phyloP scores from a whole-genome alignment of 2,888 invertebrate genomes.

The Eupithecia subfuscata region DNA sequence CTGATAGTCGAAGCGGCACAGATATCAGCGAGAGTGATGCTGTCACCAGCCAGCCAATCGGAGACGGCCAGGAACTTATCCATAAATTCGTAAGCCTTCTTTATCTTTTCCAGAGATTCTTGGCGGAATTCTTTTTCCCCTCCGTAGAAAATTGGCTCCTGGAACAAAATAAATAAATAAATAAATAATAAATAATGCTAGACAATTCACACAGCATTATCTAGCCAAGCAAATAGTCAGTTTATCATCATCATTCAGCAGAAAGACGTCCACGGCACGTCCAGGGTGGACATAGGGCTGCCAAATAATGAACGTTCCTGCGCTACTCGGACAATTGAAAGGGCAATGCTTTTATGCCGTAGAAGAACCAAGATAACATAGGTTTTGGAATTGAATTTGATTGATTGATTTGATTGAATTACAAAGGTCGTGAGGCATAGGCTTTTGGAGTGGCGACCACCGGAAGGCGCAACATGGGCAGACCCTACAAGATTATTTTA shows the following conservation, averaged over 20 bases:
- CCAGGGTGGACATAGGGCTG: not conserved
- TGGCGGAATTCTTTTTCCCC: constrained; percentile 51
- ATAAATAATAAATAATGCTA: too few relatives aligned
- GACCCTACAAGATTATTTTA: not conserved
- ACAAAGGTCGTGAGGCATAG: too few relatives aligned
- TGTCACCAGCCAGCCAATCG: constrained; percentile 83
- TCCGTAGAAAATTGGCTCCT: constrained; percentile 58
- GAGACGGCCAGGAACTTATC: constrained; percentile 78
- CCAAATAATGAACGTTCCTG: not conserved
- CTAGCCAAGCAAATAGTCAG: too few relatives aligned
- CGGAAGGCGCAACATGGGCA: not conserved
- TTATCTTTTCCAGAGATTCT: constrained; percentile 56
- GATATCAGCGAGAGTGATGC: constrained; percentile 85
- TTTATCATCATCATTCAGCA: not conserved
- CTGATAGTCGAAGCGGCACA: constrained; percentile 81
- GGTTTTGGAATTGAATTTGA: not conserved
- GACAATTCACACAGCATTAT: too few relatives aligned
- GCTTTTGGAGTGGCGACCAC: not conserved
- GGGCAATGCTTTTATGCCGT: not conserved
- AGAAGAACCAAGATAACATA: not conserved
- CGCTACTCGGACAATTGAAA: not conserved
- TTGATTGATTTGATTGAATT: too few relatives aligned
- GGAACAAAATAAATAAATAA: constrained; percentile 28
- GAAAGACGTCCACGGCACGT: not conserved
- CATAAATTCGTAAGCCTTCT: constrained; percentile 59